phyloP scores from a whole-genome alignment of 1,140 invertebrate genomes.

The Mactra quadrangularis region DNA sequence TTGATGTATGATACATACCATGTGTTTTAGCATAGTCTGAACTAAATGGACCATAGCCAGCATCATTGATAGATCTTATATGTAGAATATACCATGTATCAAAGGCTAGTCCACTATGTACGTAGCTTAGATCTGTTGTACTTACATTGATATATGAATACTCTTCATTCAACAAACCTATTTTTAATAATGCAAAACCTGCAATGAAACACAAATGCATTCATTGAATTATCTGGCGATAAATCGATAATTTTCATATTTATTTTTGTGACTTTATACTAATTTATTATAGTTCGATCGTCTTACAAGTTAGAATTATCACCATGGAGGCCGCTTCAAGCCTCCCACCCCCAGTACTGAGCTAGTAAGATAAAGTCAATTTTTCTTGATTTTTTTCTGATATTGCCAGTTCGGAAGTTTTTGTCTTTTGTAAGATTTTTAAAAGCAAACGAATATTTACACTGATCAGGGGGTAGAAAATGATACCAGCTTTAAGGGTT shows the following conservation, averaged over 20 bases:
- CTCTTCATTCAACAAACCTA: neutral
- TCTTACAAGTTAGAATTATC: neutral
- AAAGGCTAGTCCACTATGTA: neutral
- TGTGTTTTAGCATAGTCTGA: conserved; percentile 20
- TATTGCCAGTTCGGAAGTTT: too few relatives aligned
- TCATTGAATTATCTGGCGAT: neutral
- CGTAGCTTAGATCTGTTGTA: neutral
- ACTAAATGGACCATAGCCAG: conserved; percentile 6
- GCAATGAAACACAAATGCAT: neutral
- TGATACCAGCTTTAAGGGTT: too few relatives aligned
- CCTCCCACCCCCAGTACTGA: too few relatives aligned
- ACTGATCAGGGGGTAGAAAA: too few relatives aligned
- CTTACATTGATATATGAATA: neutral
- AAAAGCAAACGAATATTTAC: too few relatives aligned
- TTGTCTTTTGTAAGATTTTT: too few relatives aligned
- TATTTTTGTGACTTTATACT: neutral
- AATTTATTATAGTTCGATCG: neutral
- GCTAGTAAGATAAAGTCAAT: too few relatives aligned
- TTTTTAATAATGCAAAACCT: conserved; percentile 13
- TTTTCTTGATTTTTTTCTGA: too few relatives aligned
- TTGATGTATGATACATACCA: too few relatives aligned
- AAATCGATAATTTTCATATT: neutral
- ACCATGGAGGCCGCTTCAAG: too few relatives aligned
- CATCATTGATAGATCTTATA: neutral
- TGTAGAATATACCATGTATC: conserved; percentile 41